Conservation (phyloP, 1,140 invertebrate genomes). For the Meloidogyne chitwoodi region DNA sequence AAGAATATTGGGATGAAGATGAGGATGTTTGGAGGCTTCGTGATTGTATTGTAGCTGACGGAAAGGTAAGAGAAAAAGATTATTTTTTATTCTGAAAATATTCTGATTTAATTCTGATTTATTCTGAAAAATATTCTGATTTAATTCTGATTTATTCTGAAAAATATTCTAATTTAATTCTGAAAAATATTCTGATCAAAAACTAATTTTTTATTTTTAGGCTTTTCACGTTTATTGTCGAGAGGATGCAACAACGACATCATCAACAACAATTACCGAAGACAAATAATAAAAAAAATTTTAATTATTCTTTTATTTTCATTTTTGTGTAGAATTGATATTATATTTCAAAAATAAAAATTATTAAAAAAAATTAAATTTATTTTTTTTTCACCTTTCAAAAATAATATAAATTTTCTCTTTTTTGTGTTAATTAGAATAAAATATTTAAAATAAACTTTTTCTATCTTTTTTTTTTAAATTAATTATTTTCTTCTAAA, state of each 20-base stretch:
- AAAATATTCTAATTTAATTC: not conserved
- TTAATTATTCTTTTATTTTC: not conserved
- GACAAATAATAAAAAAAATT: not conserved
- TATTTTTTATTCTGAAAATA: not conserved
- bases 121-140: not conserved
- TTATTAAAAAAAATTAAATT: no score
- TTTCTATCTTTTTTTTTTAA: not conserved
- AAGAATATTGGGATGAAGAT: conserved; percentile 56
- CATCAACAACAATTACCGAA: not conserved
- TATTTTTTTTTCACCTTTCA: no score
- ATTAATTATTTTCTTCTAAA: not conserved
- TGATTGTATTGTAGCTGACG: conserved; percentile 35
- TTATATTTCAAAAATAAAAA: no score
- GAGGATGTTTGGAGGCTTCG: conserved; percentile 49
- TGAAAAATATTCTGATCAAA: not conserved
- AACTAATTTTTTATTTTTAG: not conserved
- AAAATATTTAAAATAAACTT: not conserved
- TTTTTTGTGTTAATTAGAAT: not conserved
- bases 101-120: not conserved
- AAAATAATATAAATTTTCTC: not conserved
- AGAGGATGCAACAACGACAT: not conserved
- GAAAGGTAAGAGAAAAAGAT: conserved; percentile 23
- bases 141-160: not conserved
- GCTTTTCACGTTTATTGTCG: conserved; percentile 14
- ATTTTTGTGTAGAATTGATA: not conserved